phyloP scores from a whole-genome alignment of 2,797 vertebrate genomes.

The Selene dorsalis region DNA sequence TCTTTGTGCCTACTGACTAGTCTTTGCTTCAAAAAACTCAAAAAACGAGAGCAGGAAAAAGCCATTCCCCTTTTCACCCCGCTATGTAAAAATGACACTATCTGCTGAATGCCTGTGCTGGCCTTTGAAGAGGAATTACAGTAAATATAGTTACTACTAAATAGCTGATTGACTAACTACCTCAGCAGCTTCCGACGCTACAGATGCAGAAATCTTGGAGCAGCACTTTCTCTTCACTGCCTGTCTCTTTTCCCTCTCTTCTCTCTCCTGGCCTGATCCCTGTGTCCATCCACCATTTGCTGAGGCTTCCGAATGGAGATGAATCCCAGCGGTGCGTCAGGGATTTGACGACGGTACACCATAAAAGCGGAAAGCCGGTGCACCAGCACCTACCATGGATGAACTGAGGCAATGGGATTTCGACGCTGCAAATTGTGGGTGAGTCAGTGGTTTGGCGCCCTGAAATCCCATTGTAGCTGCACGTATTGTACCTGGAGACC shows the following conservation, averaged over 20 bases:
- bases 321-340: conserved; percentile 73
- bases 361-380: conserved; percentile 65
- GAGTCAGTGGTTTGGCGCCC: conserved; percentile 74
- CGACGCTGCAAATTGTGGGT: conserved; percentile 66
- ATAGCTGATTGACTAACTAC: conserved; percentile 61
- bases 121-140: conserved; percentile 66
- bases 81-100: conserved; percentile 15
- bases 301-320: conserved; percentile 77
- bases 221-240: conserved; percentile 64
- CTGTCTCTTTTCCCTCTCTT: conserved; percentile 32
- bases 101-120: conserved; percentile 23
- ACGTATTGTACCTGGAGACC: conserved; percentile 66
- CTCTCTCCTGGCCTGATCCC: conserved; percentile 69
- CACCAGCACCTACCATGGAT: conserved; percentile 56
- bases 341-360: conserved; percentile 72
- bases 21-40: conserved; percentile 35
- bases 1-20: conserved; percentile 32
- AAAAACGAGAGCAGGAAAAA: conserved; percentile 29
- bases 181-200: conserved; percentile 71
- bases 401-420: conserved; percentile 78
- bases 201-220: conserved; percentile 68
- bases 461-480: conserved; percentile 77
- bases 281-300: conserved; percentile 77
- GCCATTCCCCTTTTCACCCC: conserved; percentile 30
- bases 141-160: conserved; percentile 53